Evolutionary conservation across 2,888 invertebrate genomes (phyloP).

Genomic region (Agrochola litura): DNA sequence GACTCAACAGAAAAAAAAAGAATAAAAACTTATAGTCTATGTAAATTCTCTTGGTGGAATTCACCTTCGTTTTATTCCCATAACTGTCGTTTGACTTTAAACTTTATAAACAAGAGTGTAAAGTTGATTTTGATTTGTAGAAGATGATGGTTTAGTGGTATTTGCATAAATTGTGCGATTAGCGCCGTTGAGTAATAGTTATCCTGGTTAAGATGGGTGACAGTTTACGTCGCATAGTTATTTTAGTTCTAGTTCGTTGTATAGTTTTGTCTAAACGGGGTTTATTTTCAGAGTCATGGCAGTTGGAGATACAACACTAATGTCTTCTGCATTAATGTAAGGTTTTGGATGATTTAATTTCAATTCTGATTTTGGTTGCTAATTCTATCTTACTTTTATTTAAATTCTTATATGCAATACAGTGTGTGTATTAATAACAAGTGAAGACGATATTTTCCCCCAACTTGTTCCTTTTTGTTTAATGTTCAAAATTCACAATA

Average conservation of each 20-base stretch:
- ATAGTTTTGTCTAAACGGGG: slow-evolving; percentile 8
- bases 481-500: neutral
- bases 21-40: slow-evolving; percentile 59
- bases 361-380: neutral
- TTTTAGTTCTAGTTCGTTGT: slow-evolving; percentile 24
- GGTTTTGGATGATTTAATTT: neutral
- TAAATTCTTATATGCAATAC: no score
- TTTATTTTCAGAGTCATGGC: slow-evolving; percentile 34
- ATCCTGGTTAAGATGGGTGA: slow-evolving; percentile 59
- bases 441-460: no score
- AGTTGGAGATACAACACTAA: neutral
- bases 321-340: neutral
- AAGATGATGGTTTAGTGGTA: slow-evolving; percentile 28
- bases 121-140: slow-evolving; percentile 39
- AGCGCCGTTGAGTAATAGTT: slow-evolving; percentile 63
- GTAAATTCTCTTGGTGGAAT: slow-evolving; percentile 62
- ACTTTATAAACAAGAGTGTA: slow-evolving; percentile 26
- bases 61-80: slow-evolving; percentile 46
- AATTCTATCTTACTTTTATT: no score
- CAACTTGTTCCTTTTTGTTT: no score
- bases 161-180: slow-evolving; percentile 63
- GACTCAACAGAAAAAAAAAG: slow-evolving; percentile 59
- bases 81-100: slow-evolving; percentile 33
- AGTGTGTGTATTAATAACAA: no score
- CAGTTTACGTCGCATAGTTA: slow-evolving; percentile 41